These are phyloP conservation scores for Holacanthella duospinosa DNA, from an alignment of 2,888 invertebrate species.

Conservation along the genomic window DNA sequence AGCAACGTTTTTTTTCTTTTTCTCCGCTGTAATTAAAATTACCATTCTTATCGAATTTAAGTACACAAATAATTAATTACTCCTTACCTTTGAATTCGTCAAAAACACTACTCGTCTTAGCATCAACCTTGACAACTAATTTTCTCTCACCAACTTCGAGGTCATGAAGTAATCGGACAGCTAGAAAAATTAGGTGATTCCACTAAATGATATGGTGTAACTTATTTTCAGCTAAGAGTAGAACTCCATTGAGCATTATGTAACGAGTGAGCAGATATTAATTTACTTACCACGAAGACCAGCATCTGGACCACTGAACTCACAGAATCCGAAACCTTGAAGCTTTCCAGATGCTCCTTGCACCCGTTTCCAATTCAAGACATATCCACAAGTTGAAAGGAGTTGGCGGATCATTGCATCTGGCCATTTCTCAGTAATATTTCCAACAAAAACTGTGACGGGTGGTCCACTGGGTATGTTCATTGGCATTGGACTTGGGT, in stretches of 20 bases:
- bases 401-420: slow-evolving; percentile 90
- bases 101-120: slow-evolving; percentile 87
- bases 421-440: slow-evolving; percentile 88
- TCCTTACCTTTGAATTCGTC: slow-evolving; percentile 67
- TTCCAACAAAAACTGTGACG: slow-evolving; percentile 95
- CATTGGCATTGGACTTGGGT: slow-evolving; percentile 1
- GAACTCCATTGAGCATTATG: too few species aligned
- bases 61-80: neutral
- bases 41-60: neutral
- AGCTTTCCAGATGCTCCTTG: slow-evolving; percentile 56
- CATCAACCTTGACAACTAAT: slow-evolving; percentile 91
- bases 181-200: too few species aligned
- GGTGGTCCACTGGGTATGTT: slow-evolving; percentile 55
- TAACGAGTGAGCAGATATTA: too few species aligned
- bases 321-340: slow-evolving; percentile 86
- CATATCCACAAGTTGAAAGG: slow-evolving; percentile 83
- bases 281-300: too few species aligned
- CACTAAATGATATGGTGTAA: too few species aligned
- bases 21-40: too few species aligned
- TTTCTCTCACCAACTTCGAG: slow-evolving; percentile 85
- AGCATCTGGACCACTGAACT: slow-evolving; percentile 89
- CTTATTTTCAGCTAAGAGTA: too few species aligned
- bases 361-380: slow-evolving; percentile 93
- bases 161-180: slow-evolving; percentile 84
- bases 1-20: slow-evolving; percentile 41